Percentiles rank a stretch among this genome's conserved stretches.
These are phyloP conservation scores for Dissostichus mawsoni DNA, from an alignment of 2,113 vertebrate genomes.

Conservation along the genomic window DNA sequence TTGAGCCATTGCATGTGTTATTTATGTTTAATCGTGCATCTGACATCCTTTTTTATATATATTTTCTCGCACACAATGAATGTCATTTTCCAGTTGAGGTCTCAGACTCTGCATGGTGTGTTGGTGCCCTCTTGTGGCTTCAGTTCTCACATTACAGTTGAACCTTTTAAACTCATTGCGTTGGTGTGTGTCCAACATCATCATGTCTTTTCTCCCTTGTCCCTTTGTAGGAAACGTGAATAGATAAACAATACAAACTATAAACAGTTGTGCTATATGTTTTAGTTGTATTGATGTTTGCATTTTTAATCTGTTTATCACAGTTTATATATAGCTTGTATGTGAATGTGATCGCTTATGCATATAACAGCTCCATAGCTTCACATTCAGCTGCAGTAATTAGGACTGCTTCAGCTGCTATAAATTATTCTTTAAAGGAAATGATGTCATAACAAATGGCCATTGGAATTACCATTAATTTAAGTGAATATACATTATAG, in stretches of 20 bases:
- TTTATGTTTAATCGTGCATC: not conserved
- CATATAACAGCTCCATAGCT: not conserved
- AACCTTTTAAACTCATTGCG: not conserved
- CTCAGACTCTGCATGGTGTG: not conserved
- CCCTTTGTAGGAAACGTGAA: not conserved
- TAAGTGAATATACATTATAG: not conserved
- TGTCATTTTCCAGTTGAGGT: not conserved
- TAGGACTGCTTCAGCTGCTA: not conserved
- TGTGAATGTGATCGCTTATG: not conserved
- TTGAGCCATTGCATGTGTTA: not conserved
- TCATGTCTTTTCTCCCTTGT: not conserved
- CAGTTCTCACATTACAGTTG: not conserved
- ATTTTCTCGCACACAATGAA: not conserved
- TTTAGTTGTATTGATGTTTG: not conserved
- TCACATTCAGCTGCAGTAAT: not conserved
- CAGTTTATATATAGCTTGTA: not conserved
- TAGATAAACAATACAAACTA: not conserved
- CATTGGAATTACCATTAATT: not conserved
- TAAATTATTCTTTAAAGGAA: no score
- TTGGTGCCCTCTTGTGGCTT: conserved; percentile 60
- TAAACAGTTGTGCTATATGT: not conserved
- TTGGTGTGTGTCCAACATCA: not conserved
- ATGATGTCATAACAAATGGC: not conserved
- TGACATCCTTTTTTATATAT: not conserved
- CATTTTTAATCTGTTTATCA: not conserved